phyloP scores from a whole-genome alignment of 2,888 invertebrate species.

The Temnothorax ravouxi region DNA sequence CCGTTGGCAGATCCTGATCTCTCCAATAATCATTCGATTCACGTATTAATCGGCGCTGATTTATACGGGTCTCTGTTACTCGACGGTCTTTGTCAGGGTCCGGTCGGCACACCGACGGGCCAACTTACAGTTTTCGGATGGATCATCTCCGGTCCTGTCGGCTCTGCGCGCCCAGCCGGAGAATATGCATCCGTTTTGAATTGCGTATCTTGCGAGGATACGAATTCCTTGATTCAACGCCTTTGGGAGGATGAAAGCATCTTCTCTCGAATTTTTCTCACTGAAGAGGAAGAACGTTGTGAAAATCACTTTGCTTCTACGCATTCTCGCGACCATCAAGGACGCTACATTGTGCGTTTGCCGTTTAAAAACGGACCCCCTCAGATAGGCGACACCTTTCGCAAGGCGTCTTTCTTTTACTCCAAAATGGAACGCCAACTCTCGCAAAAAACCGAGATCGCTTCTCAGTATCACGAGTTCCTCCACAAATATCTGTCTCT shows the following conservation, averaged over 20 bases:
- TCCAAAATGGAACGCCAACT: background rate
- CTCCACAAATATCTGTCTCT: accelerated
- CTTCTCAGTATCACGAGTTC: background rate
- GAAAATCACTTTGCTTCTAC: accelerated
- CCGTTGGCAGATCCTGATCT: background rate
- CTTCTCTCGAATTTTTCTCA: background rate
- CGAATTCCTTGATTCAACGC: background rate
- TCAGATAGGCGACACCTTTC: background rate
- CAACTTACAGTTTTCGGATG: background rate
- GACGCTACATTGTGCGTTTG: background rate
- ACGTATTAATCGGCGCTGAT: background rate
- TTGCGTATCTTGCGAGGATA: background rate
- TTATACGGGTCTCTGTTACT: background rate
- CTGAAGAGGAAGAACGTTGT: background rate
- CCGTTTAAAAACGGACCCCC: background rate
- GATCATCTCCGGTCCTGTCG: background rate
- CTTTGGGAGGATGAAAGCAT: background rate
- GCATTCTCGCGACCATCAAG: background rate
- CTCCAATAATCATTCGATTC: background rate
- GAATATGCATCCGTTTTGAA: background rate
- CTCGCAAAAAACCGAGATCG: background rate
- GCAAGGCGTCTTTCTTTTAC: background rate
- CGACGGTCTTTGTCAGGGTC: background rate
- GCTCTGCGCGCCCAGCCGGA: too few relatives aligned
- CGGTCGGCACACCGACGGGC: background rate